Evolutionary conservation across 2,888 invertebrate genomes (phyloP).

Genomic region (Spilosoma lubricipeda): DNA sequence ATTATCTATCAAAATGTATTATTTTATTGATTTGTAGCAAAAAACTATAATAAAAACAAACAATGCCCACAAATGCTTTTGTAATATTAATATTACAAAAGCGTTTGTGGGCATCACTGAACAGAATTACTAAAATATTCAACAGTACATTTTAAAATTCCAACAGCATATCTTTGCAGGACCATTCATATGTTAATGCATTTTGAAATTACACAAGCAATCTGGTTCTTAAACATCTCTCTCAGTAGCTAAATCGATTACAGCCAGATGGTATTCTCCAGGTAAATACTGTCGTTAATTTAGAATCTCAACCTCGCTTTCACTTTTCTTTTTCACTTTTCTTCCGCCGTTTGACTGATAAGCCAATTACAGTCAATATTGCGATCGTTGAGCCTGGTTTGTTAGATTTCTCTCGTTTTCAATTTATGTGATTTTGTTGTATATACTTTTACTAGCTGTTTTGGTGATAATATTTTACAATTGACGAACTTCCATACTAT

Average conservation of each 20-base stretch:
- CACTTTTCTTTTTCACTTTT: conserved; percentile 59
- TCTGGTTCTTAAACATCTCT: conserved; percentile 64
- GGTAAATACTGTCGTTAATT: conserved; percentile 71
- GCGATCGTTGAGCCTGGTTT: background rate
- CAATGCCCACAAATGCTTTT: background rate
- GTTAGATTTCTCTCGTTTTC: background rate
- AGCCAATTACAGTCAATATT: conserved; percentile 1
- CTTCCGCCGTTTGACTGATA: conserved; percentile 19
- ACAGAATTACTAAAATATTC: too few relatives aligned
- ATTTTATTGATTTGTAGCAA: too few relatives aligned
- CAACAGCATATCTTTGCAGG: conserved; percentile 15
- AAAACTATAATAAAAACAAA: background rate
- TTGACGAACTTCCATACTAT: background rate
- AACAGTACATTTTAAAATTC: conserved; percentile 12
- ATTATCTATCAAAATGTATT: too few relatives aligned
- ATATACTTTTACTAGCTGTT: background rate
- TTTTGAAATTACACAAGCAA: conserved; percentile 48
- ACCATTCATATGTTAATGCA: conserved; percentile 37
- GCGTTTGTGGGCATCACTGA: background rate
- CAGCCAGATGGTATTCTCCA: conserved; percentile 66
- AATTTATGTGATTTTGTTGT: background rate
- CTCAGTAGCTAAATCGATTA: conserved; percentile 64
- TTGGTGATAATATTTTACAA: too few relatives aligned
- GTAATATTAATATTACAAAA: conserved; percentile 3
- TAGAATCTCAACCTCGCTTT: conserved; percentile 46